Conservation (phyloP, 2,888 invertebrate species). For the Apotomis turbidana region DNA sequence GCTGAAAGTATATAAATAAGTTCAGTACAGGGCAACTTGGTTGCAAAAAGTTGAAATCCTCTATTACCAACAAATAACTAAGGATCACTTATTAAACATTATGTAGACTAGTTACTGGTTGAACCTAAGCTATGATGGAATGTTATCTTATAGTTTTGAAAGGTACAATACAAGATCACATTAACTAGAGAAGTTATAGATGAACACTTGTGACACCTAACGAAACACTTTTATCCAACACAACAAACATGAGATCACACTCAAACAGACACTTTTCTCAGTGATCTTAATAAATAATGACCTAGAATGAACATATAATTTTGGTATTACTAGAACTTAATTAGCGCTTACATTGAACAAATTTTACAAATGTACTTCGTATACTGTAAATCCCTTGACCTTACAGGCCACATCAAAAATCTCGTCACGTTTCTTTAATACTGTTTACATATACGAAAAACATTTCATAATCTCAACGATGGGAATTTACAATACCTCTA, state of each 20-base stretch:
- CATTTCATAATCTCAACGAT: slow-evolving; percentile 77
- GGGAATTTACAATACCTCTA: slow-evolving; percentile 74
- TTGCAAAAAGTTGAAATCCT: slow-evolving; percentile 57
- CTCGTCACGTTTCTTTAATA: slow-evolving; percentile 58
- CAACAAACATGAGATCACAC: slow-evolving; percentile 77
- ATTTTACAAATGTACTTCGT: slow-evolving; percentile 55
- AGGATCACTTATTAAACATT: slow-evolving; percentile 37
- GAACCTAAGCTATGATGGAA: slow-evolving; percentile 70
- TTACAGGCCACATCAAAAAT: slow-evolving; percentile 60
- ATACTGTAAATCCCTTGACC: slow-evolving; percentile 63
- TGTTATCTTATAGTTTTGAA: slow-evolving; percentile 65
- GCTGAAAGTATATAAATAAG: slow-evolving; percentile 54
- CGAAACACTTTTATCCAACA: slow-evolving; percentile 58
- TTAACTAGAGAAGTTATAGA: slow-evolving; percentile 54
- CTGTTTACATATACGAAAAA: slow-evolving; percentile 70
- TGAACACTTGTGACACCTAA: slow-evolving; percentile 69
- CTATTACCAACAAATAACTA: slow-evolving; percentile 32
- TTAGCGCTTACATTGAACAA: slow-evolving; percentile 55
- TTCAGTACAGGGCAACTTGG: slow-evolving; percentile 68
- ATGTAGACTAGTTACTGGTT: slow-evolving; percentile 76
- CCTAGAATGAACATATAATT: slow-evolving; percentile 75
- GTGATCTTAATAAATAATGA: slow-evolving; percentile 79
- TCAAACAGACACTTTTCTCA: slow-evolving; percentile 69
- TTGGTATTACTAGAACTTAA: slow-evolving; percentile 79
- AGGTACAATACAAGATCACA: slow-evolving; percentile 59